A percentile compares a stretch with the other conserved stretches of the same genome.
Evolutionary conservation across 2,888 invertebrate genomes (phyloP).

Genomic region (Ceraclea dissimilis): DNA sequence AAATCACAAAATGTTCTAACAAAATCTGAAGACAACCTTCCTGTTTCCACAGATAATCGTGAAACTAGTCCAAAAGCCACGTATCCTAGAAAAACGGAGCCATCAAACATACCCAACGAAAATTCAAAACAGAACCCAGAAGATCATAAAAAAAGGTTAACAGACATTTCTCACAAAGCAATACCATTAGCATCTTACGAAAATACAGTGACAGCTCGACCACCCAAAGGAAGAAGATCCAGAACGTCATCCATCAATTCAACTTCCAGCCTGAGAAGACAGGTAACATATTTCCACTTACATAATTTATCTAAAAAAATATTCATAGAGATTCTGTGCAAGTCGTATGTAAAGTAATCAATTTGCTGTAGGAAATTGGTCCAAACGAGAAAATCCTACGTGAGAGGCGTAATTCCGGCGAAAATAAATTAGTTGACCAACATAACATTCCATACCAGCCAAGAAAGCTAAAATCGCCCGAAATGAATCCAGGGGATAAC

Average conservation of each 20-base stretch:
- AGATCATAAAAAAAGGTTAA: slow-evolving; percentile 5
- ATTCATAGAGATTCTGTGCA: not conserved
- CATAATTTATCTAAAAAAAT: too few species aligned
- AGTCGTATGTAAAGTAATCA: not conserved
- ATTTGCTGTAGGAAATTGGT: not conserved
- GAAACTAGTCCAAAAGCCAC: slow-evolving; percentile 16
- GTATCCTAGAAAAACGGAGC: slow-evolving; percentile 15
- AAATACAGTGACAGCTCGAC: slow-evolving; percentile 14
- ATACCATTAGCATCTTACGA: slow-evolving; percentile 7
- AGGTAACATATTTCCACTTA: too few species aligned
- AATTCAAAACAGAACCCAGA: slow-evolving; percentile 8
- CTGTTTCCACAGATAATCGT: slow-evolving; percentile 25
- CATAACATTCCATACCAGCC: not conserved
- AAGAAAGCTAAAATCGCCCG: slow-evolving; percentile 13
- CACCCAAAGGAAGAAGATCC: slow-evolving; percentile 15
- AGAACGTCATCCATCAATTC: slow-evolving; percentile 11
- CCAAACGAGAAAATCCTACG: not conserved
- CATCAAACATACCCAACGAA: slow-evolving; percentile 9
- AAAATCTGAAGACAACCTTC: slow-evolving; percentile 23
- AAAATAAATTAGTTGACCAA: not conserved
- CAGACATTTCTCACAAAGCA: not conserved
- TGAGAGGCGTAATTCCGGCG: not conserved
- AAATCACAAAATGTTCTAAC: slow-evolving; percentile 11
- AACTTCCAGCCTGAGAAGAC: not conserved
- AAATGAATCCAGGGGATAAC: slow-evolving; percentile 25